Conservation (phyloP, 2,113 vertebrate genomes). For the Platysteira castanea region DNA sequence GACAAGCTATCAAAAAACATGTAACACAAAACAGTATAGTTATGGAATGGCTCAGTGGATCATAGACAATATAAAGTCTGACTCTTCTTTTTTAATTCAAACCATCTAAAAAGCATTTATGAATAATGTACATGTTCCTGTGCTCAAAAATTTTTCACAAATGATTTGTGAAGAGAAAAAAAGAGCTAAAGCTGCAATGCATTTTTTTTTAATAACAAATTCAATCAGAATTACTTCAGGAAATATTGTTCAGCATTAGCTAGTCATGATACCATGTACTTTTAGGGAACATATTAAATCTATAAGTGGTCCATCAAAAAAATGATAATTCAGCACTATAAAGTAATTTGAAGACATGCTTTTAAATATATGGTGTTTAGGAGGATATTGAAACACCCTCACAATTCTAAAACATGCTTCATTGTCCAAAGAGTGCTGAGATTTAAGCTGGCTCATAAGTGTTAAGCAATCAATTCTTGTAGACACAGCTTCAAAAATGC, state of each 20-base stretch:
- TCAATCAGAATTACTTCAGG: background rate
- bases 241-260: background rate
- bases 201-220: background rate
- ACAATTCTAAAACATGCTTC: background rate
- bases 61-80: background rate
- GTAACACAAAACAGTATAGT: background rate
- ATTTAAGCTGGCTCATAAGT: conserved; percentile 1
- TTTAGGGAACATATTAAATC: background rate
- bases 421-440: background rate
- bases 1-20: background rate
- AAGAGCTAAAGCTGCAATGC: background rate
- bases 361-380: conserved; percentile 39
- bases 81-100: background rate
- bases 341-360: background rate
- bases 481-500: background rate
- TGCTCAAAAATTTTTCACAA: background rate
- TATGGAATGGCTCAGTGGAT: background rate
- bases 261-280: background rate
- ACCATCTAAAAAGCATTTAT: background rate
- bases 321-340: conserved; percentile 15
- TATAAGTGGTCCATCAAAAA: background rate
- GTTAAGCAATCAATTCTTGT: conserved; percentile 32
- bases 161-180: background rate
- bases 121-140: background rate
- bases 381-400: background rate